These are phyloP conservation scores for Cherax destructor DNA, from an alignment of 1,140 invertebrate genomes.

Conservation along the genomic window DNA sequence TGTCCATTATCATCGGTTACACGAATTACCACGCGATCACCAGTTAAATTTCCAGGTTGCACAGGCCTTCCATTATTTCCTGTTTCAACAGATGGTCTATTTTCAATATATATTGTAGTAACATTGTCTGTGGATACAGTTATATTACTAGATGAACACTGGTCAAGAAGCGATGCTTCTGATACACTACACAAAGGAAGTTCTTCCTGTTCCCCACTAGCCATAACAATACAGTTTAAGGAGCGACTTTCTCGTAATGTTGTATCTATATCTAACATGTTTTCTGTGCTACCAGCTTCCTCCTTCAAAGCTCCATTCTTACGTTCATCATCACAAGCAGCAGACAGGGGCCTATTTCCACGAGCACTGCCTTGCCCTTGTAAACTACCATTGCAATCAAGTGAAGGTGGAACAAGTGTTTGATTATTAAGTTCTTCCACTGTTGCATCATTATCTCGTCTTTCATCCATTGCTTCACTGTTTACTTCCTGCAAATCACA, in stretches of 20 bases:
- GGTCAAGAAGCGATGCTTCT: conserved; percentile 53
- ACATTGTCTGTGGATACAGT: conserved; percentile 71
- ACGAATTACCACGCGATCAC: conserved; percentile 33
- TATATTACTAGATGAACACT: conserved; percentile 45
- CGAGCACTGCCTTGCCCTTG: conserved; percentile 10
- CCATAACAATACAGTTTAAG: conserved; percentile 87
- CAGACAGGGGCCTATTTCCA: conserved; percentile 51
- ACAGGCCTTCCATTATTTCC: neutral
- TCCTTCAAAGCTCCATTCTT: conserved; percentile 45
- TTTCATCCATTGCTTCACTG: conserved; percentile 18
- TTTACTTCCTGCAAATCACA: conserved; percentile 79
- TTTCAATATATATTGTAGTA: conserved; percentile 71
- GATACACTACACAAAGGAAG: conserved; percentile 37
- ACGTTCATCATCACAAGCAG: conserved; percentile 64
- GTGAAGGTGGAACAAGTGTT: neutral
- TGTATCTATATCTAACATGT: conserved; percentile 78
- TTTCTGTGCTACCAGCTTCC: conserved; percentile 66
- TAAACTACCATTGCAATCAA: conserved; percentile 2
- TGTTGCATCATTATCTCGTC: neutral
- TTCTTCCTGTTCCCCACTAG: conserved; percentile 78
- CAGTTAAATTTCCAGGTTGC: conserved; percentile 20
- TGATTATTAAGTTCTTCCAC: conserved; percentile 24
- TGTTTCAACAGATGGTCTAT: conserved; percentile 13
- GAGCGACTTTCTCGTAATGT: conserved; percentile 87
- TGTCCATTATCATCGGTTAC: conserved; percentile 50